Base-by-base conservation (phyloP, 2,888 invertebrate genomes). In the Tetropium fuscum region DNA sequence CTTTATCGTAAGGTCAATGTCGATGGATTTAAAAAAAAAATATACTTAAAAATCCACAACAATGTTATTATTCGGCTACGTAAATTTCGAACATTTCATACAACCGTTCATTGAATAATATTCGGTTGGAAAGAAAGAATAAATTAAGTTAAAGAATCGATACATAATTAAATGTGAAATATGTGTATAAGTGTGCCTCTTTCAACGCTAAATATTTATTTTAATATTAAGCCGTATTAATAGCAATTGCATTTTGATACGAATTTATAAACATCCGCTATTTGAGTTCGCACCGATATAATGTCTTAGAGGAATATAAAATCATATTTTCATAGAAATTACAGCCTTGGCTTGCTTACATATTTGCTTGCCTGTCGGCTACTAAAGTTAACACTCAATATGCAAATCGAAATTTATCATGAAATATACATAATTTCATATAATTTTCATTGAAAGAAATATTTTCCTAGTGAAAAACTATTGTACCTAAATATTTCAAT, bases 61-160 rank as follows among this genome's bases (percentile, higher is more conserved):
- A n/a, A n/a, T n/a, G n/a, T 36, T 48, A 30, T 32, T 45, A 48
- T 48, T 34, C 19, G 8, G 7, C 13, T n/a, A 48, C 22, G 38
- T n/a, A 36, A 48, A 22, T 36, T 32, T 25, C 11, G 6, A 47
- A 8, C 34, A 34, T 32, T 16, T 13, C 32, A 11, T 7, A 3
- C 27, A 19, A 11, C 19, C 19, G 32, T 47, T 16, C 63, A 66
- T 66, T 58, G 65, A 64, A 69, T 66, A 68, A 66, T 58, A 58
- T 63, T 62, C 60, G 66, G 68, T 63, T 66, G 63, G 63, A 70
- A 71, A 66, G 61, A 66, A 67, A 60, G 69, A 71, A 71, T 71
- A 69, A 65, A 71, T 71, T 69, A 69, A 60, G 49, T 25, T 30
- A 55, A 63, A 67, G 65, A 71, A 71, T 71, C 71, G 54, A 63